Percentiles rank a stretch among this genome's conserved stretches.
These are phyloP conservation scores for Eleutherodactylus coqui DNA, from an alignment of 2,797 vertebrate species.

Conservation along the genomic window DNA sequence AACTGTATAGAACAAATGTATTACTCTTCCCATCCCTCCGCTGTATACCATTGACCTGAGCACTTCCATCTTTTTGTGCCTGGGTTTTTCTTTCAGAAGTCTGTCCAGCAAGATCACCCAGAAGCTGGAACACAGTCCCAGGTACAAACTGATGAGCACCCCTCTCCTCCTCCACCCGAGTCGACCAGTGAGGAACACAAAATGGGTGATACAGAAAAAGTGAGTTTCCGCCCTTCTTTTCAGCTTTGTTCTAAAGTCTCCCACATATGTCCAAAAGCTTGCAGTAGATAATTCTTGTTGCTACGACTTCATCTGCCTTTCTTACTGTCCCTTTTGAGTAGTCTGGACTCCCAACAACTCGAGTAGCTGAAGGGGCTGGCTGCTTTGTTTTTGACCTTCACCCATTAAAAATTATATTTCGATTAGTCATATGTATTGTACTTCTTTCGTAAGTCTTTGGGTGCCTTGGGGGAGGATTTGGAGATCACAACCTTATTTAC, in stretches of 20 bases:
- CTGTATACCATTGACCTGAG: neutral
- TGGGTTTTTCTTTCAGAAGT: slow-evolving; percentile 86
- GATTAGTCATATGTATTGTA: neutral
- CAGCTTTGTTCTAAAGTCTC: neutral
- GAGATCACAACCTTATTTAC: neutral
- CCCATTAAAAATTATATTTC: neutral
- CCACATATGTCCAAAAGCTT: neutral
- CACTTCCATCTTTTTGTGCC: slow-evolving; percentile 81
- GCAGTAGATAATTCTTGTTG: too few species aligned
- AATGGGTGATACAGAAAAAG: slow-evolving; percentile 80
- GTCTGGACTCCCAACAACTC: too few species aligned
- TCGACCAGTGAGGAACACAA: slow-evolving; percentile 81
- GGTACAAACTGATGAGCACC: slow-evolving; percentile 82
- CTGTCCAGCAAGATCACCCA: slow-evolving; percentile 80
- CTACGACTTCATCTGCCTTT: too few species aligned
- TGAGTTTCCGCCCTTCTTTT: slow-evolving; percentile 76
- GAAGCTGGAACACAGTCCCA: slow-evolving; percentile 81
- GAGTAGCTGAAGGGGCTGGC: neutral
- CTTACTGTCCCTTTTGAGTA: too few species aligned
- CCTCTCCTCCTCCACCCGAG: slow-evolving; percentile 80
- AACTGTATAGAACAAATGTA: neutral
- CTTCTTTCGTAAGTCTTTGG: neutral
- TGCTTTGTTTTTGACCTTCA: neutral
- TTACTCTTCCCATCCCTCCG: neutral
- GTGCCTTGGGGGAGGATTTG: slow-evolving; percentile 20